phyloP scores from a whole-genome alignment of 2,797 vertebrate genomes.

The Ptychadena robeensis region DNA sequence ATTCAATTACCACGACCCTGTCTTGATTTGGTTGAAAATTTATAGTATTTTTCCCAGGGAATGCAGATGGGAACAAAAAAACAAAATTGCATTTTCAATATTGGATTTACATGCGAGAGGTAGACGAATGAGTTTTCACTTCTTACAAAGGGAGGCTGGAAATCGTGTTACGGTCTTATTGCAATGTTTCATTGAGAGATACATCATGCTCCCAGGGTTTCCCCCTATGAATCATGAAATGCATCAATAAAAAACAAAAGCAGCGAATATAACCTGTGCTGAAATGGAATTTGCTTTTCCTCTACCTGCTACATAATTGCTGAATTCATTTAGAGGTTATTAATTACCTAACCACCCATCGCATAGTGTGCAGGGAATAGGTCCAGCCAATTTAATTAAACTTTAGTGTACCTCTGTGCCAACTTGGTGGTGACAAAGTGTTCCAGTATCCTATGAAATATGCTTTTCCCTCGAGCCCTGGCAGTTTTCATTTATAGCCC shows the following conservation, averaged over 20 bases:
- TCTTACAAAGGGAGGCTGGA: conserved; percentile 22
- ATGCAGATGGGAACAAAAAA: conserved; percentile 5
- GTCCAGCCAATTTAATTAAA: no score
- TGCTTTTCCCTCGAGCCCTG: no score
- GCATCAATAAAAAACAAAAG: conserved; percentile 54
- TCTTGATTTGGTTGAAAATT: conserved; percentile 32
- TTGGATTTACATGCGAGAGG: conserved; percentile 53
- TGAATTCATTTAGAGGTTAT: neutral
- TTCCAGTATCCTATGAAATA: no score
- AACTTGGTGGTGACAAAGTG: no score
- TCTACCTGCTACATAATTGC: neutral
- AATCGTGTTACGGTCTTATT: conserved; percentile 55
- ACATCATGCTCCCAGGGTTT: neutral
- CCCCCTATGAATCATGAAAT: conserved; percentile 23
- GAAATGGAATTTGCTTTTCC: neutral
- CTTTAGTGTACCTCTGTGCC: no score
- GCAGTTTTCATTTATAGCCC: no score
- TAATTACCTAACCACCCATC: neutral
- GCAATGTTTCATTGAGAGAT: conserved; percentile 36
- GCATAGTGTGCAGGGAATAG: neutral
- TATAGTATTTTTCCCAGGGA: conserved; percentile 22
- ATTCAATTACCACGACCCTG: conserved; percentile 19
- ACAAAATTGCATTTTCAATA: conserved; percentile 44
- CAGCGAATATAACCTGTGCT: neutral
- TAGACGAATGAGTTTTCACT: conserved; percentile 45